Base-by-base conservation (phyloP, 2,888 invertebrate species). In the Chloroclysta siterata region DNA sequence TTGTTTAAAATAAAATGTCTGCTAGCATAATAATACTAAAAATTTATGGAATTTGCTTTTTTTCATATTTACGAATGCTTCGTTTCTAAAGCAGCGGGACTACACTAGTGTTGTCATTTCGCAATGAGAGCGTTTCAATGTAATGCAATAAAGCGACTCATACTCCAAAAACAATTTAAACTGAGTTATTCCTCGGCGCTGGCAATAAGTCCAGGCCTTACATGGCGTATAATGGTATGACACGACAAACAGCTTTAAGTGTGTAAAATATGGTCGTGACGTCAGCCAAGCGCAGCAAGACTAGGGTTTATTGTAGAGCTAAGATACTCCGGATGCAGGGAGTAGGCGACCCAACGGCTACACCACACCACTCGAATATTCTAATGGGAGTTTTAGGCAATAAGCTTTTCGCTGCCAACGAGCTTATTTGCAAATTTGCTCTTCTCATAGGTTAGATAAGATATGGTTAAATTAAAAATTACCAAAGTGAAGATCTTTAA, bases 231-330 rank as follows among this genome's bases (percentile, higher is more conserved):
- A 93, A 92, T 93, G 87, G 91, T 91, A 89, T 89, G 89, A 92
- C 90, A 89, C 90, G 90, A 91, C 93, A 92, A 92, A 91, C 91
- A 92, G 91, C 90, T 92, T 90, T 91, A 92, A 92, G 89, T 90
- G 89, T 89, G 87, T 92, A 88, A 93, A 90, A 88, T 92, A 93
- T 91, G 89, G 89, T 78, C 75, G 79, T 88, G 87, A 87, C 87
- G 88, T 88, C 88, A 89, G 84, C 88, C 86, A 85, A 88, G 86
- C 86, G 86, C 78, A 80, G 81, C 84, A 77, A 82, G 83, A 79
- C 83, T 78, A 85, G 84, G 82, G 82, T 88, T 85, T 85, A 86
- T 85, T 82, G 79, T 81, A 81, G 55, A 29, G 81, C 84, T 82
- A 78, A 83, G 77, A 78, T 77, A 77, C 79, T 75, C 84, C 87